Conservation (phyloP, 2,113 vertebrate genomes). For the Picathartes gymnocephalus region DNA sequence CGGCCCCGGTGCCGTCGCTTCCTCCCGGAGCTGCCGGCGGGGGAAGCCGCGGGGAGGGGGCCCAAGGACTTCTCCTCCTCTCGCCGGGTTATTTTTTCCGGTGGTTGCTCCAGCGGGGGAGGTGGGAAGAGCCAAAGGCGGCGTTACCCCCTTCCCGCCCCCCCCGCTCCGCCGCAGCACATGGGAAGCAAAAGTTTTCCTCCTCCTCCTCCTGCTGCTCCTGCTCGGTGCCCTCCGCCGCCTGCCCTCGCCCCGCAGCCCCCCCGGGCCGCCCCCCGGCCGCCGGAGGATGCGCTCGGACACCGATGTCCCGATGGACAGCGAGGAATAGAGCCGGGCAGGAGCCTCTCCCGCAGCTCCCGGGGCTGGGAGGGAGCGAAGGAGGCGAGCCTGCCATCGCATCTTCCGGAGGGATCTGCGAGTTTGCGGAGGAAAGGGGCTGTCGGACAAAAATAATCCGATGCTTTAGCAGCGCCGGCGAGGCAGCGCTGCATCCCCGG, state of each 20-base stretch:
- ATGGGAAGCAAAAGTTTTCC: conserved; percentile 45
- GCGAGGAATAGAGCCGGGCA: neutral
- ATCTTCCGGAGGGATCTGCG: neutral
- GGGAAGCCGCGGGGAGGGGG: neutral
- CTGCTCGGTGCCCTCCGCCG: neutral
- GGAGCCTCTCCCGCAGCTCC: neutral
- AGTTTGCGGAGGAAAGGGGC: neutral
- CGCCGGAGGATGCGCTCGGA: neutral
- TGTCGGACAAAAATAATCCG: rapidly evolving
- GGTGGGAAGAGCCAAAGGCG: conserved; percentile 13
- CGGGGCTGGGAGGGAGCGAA: neutral
- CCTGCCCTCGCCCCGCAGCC: neutral
- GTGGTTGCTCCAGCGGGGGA: neutral
- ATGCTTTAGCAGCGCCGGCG: neutral
- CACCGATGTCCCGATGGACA: rapidly evolving
- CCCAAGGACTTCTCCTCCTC: neutral
- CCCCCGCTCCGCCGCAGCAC: neutral
- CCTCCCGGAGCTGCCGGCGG: neutral
- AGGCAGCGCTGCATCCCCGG: neutral
- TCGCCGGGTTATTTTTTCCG: conserved; percentile 11
- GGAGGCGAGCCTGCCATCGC: neutral
- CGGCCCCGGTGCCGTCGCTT: neutral
- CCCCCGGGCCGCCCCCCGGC: neutral
- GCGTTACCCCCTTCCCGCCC: neutral
- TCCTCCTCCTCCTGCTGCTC: neutral